Evolutionary conservation across 1,140 invertebrate genomes (phyloP), one percentile per base, ranked within the genome.

Genomic region (Drosophila lacertosa): DNA sequence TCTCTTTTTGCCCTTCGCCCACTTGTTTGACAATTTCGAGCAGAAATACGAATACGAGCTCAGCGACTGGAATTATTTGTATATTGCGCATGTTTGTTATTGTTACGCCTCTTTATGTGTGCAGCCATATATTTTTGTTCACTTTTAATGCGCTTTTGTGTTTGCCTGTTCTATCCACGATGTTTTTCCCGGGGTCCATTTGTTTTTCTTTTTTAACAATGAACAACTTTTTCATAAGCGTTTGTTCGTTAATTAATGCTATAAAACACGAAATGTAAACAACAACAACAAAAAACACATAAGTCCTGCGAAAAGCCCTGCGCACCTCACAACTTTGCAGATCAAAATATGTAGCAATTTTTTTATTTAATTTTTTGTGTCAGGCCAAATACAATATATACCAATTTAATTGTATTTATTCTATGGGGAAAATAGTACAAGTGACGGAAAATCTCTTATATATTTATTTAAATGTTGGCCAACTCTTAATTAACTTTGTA

Each of bases 111-210:
- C 48, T 71, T 58, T 65, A 47, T 55, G 42, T 44, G 4, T 55
- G 48, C 39, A 33, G n/a, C 26, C 26, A 51, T 65, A 65, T 65
- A 35, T 57, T 51, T 70, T 50, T 10, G 24, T 57, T 35, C 16
- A 44, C 2, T 72, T 80, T 66, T 72, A 80, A 76, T 72, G 67
- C 39, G 47, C 54, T 65, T 77, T 53, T 71, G 37, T 77, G 72
- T 75, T 66, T 40, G 42, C 4, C 26, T 24, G 37, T 39, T 32
- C 20, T 35, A 42, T 16, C 15, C 40, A 35, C 33, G 20, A 26
- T 47, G 32, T 58, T 58, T 29, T 48, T 35, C 7, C 2, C 24
- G 5, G 10, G 11, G 29, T 37, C 35, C 35, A 45, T 65, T 64
- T 65, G 35, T 51, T 66, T 50, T 58, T 59, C 16, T 42, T 66